Evolutionary conservation across 2,113 vertebrate species (phyloP), one percentile per base, ranked within the genome.

Genomic region (Ascaphus truei): DNA sequence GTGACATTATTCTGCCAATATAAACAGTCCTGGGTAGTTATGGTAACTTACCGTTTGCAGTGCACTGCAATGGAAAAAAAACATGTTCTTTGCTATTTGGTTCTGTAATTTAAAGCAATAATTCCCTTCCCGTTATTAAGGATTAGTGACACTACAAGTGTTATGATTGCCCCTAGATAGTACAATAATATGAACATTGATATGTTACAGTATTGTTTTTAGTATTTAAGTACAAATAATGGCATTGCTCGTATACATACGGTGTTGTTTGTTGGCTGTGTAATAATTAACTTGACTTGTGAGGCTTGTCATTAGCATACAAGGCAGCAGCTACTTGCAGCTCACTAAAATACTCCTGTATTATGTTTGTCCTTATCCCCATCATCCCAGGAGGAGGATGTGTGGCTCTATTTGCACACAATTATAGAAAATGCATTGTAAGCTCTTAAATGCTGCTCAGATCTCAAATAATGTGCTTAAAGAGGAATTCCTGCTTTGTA

Each of bases 21-120:
- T 47, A 68, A 48, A 68, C 65, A 68, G 13, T 20, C 15, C 65
- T 55, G n/a, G 25, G 53, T 47, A 58, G 65, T 34, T 68, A 68
- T 68, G 65, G 65, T 36, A 47, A 68, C 53, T 5, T 52, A n/a
- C 22, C 47, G 15, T 18, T 23, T 66, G 36, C 50, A 6, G 50
- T 16, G 30, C 25, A 12, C 15, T 64, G 18, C 37, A 37, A 64
- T 39, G 25, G 37, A 20, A 45, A 56, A 65, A 45, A 9, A 25
- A 36, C 23, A 4, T 34, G 20, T 50, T n/a, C 18, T 34, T 7
- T 34, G 60, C 12, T 2, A n/a, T n/a, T n/a, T n/a, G n/a, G n/a
- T n/a, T n/a, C n/a, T n/a, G n/a, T n/a, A n/a, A n/a, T n/a, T n/a
- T n/a, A n/a, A n/a, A n/a, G n/a, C n/a, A n/a, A n/a, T n/a, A n/a